phyloP scores from a whole-genome alignment of 2,113 vertebrate species.

The Gopherus flavomarginatus region DNA sequence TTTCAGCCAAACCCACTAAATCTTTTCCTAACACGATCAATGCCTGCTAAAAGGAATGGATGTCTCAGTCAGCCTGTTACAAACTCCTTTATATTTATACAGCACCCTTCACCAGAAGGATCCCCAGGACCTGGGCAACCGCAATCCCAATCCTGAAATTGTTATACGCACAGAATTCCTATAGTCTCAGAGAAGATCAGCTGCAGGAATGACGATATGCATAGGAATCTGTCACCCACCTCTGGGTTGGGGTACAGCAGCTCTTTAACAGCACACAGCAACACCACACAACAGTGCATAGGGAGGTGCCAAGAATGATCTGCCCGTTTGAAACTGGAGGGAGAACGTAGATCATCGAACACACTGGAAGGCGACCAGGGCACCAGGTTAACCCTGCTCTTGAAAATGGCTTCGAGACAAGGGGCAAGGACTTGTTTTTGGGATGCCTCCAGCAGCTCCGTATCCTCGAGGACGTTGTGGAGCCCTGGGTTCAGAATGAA shows the following conservation, averaged over 20 bases:
- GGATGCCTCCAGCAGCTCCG: not conserved
- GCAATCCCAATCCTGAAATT: not conserved
- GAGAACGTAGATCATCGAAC: not conserved
- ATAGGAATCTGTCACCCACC: not conserved
- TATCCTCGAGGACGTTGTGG: not conserved
- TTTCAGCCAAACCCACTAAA: constrained; percentile 56
- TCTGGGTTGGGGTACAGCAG: not conserved
- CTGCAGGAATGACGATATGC: not conserved
- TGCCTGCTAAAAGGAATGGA: not conserved
- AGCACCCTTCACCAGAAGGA: not conserved
- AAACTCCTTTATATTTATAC: not conserved
- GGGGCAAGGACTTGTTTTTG: not conserved
- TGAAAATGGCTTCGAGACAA: not conserved
- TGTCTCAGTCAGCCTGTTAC: not conserved
- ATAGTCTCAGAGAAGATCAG: not conserved
- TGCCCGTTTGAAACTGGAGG: not conserved
- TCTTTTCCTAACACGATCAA: not conserved
- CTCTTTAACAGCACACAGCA: not conserved
- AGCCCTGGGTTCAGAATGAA: not conserved
- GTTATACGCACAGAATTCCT: not conserved
- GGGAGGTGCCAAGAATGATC: not conserved
- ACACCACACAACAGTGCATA: not conserved
- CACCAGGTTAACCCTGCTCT: not conserved
- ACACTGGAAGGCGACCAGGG: not conserved
- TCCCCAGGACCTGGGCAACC: not conserved